Base-by-base conservation (phyloP, 2,113 vertebrate species). In the Urocynchramus pylzowi region DNA sequence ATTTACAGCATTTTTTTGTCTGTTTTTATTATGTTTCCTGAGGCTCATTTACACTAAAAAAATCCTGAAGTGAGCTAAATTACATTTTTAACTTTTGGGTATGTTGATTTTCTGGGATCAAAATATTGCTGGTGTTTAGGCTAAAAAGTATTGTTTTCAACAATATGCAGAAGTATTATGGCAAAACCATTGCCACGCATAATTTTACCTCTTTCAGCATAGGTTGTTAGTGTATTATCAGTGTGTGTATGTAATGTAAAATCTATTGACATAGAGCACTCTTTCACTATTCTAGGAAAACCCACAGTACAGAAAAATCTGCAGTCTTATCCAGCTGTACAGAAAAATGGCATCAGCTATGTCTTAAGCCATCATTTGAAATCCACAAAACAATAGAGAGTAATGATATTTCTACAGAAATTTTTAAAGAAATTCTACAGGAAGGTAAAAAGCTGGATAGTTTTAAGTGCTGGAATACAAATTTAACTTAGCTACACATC, bases 141-240 rank as follows among this genome's bases (percentile, higher is more conserved):
- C 93, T 89, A 68, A 76, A 77, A 49, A 39, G 65, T 84, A 84
- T 89, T 96, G 22, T 87, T 97, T 93, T 84, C 90, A 97, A 94
- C 61, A 87, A 89, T 95, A 97, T 96, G 93, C 93, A 96, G 94
- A 97, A 63, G 49, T 93, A 41, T 82, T 81, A 78, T 95, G 92
- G 90, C 59, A 84, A 97, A 95, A 87, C 47, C 83, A 97, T 94
- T 97, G 90, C 97, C 95, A 90, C 33, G 79, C 54, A 24, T 94
- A 57, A 75, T 95, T 95, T 96, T 96, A 93, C 91, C 84, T 96
- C 41, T 95, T 95, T 85, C 93, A 96, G 49, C 37, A 31, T 23
- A 24, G 20, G 17, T 92, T 69, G 47, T 84, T 91, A 85, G 41
- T 74, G 57, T 76, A 89, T 84, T 92, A 39, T 95, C n/a, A 89